Evolutionary conservation across 2,113 vertebrate species (phyloP).

Genomic region (Agapornis roseicollis): DNA sequence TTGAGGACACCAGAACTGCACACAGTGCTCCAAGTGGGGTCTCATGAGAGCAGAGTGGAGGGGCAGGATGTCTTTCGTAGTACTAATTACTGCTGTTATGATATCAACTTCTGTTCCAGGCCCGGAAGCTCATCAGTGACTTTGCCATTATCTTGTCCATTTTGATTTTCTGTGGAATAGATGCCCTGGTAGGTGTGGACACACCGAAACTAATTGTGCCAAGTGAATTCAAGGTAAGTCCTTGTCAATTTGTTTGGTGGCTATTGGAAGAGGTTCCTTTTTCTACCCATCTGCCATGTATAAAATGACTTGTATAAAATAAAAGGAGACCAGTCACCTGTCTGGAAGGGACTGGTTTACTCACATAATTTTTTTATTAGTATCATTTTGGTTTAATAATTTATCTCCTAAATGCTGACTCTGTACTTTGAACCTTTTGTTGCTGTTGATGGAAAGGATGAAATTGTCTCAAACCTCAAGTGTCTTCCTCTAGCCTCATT

Average conservation of each 20-base stretch:
- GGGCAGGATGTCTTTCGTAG: not conserved
- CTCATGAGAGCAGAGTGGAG: not conserved
- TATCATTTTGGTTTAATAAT: not conserved
- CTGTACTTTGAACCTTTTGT: not conserved
- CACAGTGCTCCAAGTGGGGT: not conserved
- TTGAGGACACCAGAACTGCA: not conserved
- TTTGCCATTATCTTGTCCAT: constrained; percentile 98
- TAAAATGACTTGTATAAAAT: not conserved
- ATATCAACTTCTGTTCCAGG: constrained; percentile 67
- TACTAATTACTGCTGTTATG: not conserved
- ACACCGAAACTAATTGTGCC: constrained; percentile 98
- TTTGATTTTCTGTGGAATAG: constrained; percentile 92
- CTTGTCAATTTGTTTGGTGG: not conserved
- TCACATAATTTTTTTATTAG: not conserved
- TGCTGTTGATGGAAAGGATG: not conserved
- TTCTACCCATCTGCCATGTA: not conserved
- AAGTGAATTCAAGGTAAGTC: constrained; percentile 93
- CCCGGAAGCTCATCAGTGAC: constrained; percentile 97
- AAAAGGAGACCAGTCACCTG: not conserved
- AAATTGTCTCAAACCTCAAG: not conserved
- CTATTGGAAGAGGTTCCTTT: not conserved
- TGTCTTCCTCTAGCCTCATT: not conserved
- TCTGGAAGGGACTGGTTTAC: not conserved
- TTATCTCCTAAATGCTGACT: not conserved
- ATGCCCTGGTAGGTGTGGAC: constrained; percentile 91